Conservation (phyloP, 1,140 invertebrate genomes). For the Wasmannia auropunctata region DNA sequence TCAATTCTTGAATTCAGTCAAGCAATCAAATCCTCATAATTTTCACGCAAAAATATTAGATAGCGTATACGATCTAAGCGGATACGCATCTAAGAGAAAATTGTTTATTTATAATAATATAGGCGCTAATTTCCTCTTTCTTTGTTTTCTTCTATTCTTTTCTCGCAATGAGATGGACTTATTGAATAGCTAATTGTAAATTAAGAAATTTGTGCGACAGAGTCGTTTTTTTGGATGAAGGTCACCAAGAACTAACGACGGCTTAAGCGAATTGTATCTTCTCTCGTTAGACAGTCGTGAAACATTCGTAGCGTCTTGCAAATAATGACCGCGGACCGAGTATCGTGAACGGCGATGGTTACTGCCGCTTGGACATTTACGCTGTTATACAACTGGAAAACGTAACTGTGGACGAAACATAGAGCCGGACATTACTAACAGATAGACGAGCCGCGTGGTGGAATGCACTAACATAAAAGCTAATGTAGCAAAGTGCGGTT, state of each 20-base stretch:
- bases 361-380: slow-evolving; percentile 64
- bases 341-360: slow-evolving; percentile 69
- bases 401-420: slow-evolving; percentile 54
- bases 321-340: slow-evolving; percentile 62
- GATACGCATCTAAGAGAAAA: neutral
- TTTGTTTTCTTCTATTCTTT: neutral
- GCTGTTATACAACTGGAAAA: slow-evolving; percentile 65
- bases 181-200: neutral
- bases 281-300: slow-evolving; percentile 65
- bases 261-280: slow-evolving; percentile 57
- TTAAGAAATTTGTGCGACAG: neutral
- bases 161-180: neutral
- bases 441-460: slow-evolving; percentile 70
- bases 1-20: neutral
- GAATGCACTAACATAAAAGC: slow-evolving; percentile 77
- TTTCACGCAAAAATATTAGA: neutral
- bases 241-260: slow-evolving; percentile 44
- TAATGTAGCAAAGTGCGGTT: slow-evolving; percentile 78
- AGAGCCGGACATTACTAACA: slow-evolving; percentile 71
- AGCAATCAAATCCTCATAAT: neutral
- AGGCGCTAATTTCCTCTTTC: neutral
- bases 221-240: slow-evolving; percentile 5
- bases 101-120: neutral
- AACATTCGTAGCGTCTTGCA: slow-evolving; percentile 63
- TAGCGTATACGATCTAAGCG: neutral